A percentile compares a stretch with the other conserved stretches of the same genome.
Conservation (phyloP, 2,113 vertebrate species). For the Hymenochirus boettgeri region DNA sequence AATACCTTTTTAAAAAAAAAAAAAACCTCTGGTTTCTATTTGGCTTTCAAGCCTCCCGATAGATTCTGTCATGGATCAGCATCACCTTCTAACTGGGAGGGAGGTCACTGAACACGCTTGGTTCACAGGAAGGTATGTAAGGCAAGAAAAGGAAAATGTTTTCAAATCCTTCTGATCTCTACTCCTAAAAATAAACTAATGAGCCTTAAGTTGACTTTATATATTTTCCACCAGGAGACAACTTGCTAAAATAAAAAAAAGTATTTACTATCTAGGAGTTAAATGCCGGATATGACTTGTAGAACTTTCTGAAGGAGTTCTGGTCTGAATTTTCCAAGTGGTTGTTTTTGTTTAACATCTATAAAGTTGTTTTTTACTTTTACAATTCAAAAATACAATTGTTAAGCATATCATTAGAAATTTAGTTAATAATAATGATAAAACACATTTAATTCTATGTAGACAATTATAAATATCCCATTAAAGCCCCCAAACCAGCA, state of each 20-base stretch:
- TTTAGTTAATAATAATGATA: too few species aligned
- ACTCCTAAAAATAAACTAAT: slow-evolving; percentile 80
- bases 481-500: too few species aligned
- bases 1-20: too few species aligned
- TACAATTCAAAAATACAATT: too few species aligned
- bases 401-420: too few species aligned
- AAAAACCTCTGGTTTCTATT: slow-evolving; percentile 60
- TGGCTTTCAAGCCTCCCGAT: slow-evolving; percentile 63
- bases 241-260: slow-evolving; percentile 65
- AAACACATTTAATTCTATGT: too few species aligned
- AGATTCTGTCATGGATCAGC: slow-evolving; percentile 74
- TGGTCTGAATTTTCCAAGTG: too few species aligned
- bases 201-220: slow-evolving; percentile 66
- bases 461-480: too few species aligned
- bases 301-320: slow-evolving; percentile 65
- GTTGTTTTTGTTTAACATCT: too few species aligned
- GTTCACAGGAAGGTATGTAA: slow-evolving; percentile 72
- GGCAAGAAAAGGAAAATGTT: slow-evolving; percentile 74
- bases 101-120: slow-evolving; percentile 69
- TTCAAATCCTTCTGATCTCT: slow-evolving; percentile 66
- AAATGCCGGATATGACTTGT: slow-evolving; percentile 68
- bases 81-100: slow-evolving; percentile 70
- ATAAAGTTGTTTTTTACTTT: too few species aligned
- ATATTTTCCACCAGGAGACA: slow-evolving; percentile 45
- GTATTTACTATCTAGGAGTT: slow-evolving; percentile 70